These are phyloP conservation scores for Sebastes dallii DNA, from an alignment of 2,797 vertebrate species.

Conservation along the genomic window DNA sequence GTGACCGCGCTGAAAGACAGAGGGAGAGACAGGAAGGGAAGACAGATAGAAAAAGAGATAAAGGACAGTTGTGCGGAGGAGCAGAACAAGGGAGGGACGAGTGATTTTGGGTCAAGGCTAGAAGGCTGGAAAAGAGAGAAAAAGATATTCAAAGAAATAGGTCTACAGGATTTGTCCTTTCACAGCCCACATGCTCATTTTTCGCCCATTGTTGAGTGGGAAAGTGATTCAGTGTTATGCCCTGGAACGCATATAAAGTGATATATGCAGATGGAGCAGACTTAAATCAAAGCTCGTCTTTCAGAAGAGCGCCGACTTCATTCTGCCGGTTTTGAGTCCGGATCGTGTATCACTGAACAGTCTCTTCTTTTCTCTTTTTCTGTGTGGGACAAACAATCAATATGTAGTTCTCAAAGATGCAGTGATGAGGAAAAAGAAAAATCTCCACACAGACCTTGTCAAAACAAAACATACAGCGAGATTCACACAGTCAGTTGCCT, in stretches of 20 bases:
- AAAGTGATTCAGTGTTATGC: slow-evolving; percentile 24
- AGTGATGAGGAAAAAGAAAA: background rate
- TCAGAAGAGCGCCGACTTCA: slow-evolving; percentile 1
- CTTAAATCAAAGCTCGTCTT: slow-evolving; percentile 10
- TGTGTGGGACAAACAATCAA: slow-evolving; percentile 20
- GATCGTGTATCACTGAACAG: background rate
- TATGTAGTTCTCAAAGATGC: slow-evolving; percentile 9
- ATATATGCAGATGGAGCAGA: slow-evolving; percentile 19
- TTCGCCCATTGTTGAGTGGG: slow-evolving; percentile 20
- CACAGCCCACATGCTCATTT: slow-evolving; percentile 42
- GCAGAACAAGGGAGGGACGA: slow-evolving; percentile 26
- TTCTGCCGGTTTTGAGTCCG: slow-evolving; percentile 5
- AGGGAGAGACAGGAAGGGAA: slow-evolving; percentile 23
- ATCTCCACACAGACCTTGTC: background rate
- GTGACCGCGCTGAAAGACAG: slow-evolving; percentile 61
- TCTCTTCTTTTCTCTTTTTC: background rate
- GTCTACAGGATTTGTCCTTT: slow-evolving; percentile 52
- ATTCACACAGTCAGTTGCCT: background rate
- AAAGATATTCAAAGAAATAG: slow-evolving; percentile 42
- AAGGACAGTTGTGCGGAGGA: slow-evolving; percentile 34
- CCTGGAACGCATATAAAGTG: slow-evolving; percentile 8
- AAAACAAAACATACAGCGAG: background rate
- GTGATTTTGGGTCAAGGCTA: slow-evolving; percentile 59
- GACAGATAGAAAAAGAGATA: slow-evolving; percentile 53
- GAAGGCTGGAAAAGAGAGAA: slow-evolving; percentile 26